Evolutionary conservation across 2,888 invertebrate genomes (phyloP).

Genomic region (Mesorhabditis spiculigera): DNA sequence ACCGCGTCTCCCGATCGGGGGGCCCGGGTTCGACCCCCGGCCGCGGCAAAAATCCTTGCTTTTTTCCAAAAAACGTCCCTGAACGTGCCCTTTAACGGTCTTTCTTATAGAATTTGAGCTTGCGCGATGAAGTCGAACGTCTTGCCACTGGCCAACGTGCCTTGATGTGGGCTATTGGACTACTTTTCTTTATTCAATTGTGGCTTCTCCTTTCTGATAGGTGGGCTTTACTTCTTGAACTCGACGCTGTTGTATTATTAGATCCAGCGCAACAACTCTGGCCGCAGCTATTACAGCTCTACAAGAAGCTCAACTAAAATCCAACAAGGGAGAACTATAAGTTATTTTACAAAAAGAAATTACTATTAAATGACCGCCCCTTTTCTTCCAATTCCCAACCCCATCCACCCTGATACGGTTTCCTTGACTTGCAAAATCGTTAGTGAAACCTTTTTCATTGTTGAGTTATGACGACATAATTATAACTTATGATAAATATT

Average conservation of each 20-base stretch:
- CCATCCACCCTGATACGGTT: too few species aligned
- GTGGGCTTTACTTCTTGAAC: background rate
- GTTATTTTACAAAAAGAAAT: background rate
- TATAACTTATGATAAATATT: too few species aligned
- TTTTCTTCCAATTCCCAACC: too few species aligned
- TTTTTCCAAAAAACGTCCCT: too few species aligned
- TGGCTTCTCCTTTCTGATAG: background rate
- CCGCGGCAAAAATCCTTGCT: too few species aligned
- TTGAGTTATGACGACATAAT: too few species aligned
- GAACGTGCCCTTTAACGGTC: too few species aligned
- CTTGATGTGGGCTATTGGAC: background rate
- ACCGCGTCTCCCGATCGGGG: too few species aligned
- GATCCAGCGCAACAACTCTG: background rate
- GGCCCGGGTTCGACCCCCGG: too few species aligned
- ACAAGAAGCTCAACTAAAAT: conserved; percentile 4
- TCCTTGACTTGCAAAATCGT: too few species aligned
- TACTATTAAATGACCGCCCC: too few species aligned
- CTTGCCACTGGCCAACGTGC: background rate
- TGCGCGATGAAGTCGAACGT: background rate
- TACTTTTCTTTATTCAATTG: background rate
- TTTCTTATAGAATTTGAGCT: background rate
- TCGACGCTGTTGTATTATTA: background rate
- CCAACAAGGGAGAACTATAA: background rate
- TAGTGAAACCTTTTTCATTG: too few species aligned
- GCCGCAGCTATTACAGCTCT: background rate